Base-by-base conservation (phyloP, 2,888 invertebrate species). In the Crepidodera aurea region DNA sequence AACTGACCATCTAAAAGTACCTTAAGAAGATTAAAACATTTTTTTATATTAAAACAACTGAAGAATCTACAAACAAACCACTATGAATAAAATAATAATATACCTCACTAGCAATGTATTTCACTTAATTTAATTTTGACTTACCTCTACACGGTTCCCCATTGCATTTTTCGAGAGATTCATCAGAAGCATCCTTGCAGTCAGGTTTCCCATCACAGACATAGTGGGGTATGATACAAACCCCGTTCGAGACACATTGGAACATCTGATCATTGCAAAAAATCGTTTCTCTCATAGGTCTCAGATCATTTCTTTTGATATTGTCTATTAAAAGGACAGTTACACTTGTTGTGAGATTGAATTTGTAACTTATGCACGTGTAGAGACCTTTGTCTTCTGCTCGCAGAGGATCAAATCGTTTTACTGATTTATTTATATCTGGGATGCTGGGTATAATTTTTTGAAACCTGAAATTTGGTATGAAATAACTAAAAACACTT, bases 161-260 rank as follows among this genome's bases (percentile, higher is more conserved):
- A 40, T 78, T 74, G 60, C 82, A 83, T 2, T 75, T 73, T 27
- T 77, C 77, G 13, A 66, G 53, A 65, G 78, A 78, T 72, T 85
- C 85, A 74, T 85, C 85, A 27, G 82, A 82, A 18, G 83, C 83
- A 69, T 82, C 83, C 60, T 79, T 80, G 68, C 85, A 85, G 71
- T 85, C 85, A 13, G 71, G 70, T 64, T 79, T 80, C 1, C 84
- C 84, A 74, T 85, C 85, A 71, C 85, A 85, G 4, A 83, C 77
- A 71, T 82, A 85, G 69, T 83, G 80, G 46, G 77, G 76, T 60
- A 79, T 79, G 27, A 85, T 84, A 70, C 85, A 85, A 29, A 75
- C 67, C 1, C 77, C 77, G 64, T 72, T 77, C 1, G 75, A 69
- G 40, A 69, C 68, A 65, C 81, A 81, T 50, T 74, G 73, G 60